These are phyloP conservation scores for Crocallis elinguaria DNA, from an alignment of 2,888 invertebrate species.

Conservation along the genomic window DNA sequence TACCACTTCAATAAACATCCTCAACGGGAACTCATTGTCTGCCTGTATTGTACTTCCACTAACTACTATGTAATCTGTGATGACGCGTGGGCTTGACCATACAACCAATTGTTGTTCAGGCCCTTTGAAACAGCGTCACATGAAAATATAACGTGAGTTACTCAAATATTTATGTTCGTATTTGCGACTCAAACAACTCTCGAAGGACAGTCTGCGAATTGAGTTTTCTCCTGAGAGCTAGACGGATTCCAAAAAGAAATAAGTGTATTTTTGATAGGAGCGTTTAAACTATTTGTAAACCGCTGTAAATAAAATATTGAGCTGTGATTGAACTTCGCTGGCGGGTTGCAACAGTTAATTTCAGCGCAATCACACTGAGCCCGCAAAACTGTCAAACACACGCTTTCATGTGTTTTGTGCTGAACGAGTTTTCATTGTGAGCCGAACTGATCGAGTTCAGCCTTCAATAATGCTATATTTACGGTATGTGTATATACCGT, in stretches of 20 bases:
- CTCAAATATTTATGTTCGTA: slow-evolving; percentile 38
- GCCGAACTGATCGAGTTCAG: slow-evolving; percentile 31
- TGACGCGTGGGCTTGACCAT: slow-evolving; percentile 54
- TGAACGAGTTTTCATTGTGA: slow-evolving; percentile 52
- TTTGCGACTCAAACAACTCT: slow-evolving; percentile 32
- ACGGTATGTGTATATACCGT: no score
- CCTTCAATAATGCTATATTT: slow-evolving; percentile 8
- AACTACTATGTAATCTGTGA: slow-evolving; percentile 34
- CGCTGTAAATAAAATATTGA: not conserved
- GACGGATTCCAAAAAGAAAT: not conserved
- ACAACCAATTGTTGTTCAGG: slow-evolving; percentile 47
- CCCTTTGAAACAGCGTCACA: slow-evolving; percentile 48
- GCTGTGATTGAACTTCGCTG: slow-evolving; percentile 6
- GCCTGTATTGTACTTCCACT: slow-evolving; percentile 39
- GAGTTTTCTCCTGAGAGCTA: slow-evolving; percentile 9
- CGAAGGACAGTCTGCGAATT: slow-evolving; percentile 11
- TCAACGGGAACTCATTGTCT: slow-evolving; percentile 54
- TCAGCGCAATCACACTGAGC: slow-evolving; percentile 31
- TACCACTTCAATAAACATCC: slow-evolving; percentile 56
- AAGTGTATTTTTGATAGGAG: not conserved
- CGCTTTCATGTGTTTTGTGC: slow-evolving; percentile 39
- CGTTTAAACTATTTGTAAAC: not conserved
- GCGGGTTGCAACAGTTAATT: slow-evolving; percentile 25
- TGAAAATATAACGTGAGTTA: slow-evolving; percentile 38
- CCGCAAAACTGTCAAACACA: slow-evolving; percentile 44